Evolutionary conservation across 2,797 vertebrate species (phyloP), one percentile per base, ranked within the genome.

Genomic region (Micromesistius poutassou): DNA sequence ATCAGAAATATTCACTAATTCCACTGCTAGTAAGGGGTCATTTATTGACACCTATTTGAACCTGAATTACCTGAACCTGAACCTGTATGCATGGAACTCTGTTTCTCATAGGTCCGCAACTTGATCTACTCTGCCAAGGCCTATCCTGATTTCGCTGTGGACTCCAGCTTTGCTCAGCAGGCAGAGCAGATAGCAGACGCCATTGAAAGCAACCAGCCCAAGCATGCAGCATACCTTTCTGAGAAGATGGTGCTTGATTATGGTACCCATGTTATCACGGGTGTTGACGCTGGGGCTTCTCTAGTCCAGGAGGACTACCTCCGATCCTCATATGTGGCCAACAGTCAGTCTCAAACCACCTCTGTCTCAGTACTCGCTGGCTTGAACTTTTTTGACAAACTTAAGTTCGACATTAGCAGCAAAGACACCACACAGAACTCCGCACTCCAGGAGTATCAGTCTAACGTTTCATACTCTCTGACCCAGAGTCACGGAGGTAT

Each of bases 171-270:
- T 83, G 92, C 76, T 80, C 89, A 93, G 74, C 94, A 95, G 83
- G 93, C 91, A 71, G 77, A 91, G 79, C 89, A 90, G 0, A 96
- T 98, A 0, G 95, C 93, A 1, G 92, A 95, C 19, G 91, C 94
- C 25, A 89, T 97, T 66, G 96, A 96, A 81, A 98, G 96, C 91
- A 98, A 98, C 84, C 96, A 97, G 90, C 97, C 95, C 0, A 92
- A 82, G 31, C 94, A 90, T 55, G 94, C 94, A 1, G 86, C 92
- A 1, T 97, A 95, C 74, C 91, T 97, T 73, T 94, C 97, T 0
- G 96, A 98, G 83, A 90, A 88, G 86, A 92, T 98, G 89, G 94
- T 98, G 36, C 86, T 96, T 76, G 93, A 97, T 82, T 97, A 95
- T 0, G 96, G 97, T 40, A 97, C 96, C 30, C 97, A 98, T 0